Evolutionary conservation across 1,140 invertebrate genomes (phyloP).

Genomic region (Tenebrio molitor): DNA sequence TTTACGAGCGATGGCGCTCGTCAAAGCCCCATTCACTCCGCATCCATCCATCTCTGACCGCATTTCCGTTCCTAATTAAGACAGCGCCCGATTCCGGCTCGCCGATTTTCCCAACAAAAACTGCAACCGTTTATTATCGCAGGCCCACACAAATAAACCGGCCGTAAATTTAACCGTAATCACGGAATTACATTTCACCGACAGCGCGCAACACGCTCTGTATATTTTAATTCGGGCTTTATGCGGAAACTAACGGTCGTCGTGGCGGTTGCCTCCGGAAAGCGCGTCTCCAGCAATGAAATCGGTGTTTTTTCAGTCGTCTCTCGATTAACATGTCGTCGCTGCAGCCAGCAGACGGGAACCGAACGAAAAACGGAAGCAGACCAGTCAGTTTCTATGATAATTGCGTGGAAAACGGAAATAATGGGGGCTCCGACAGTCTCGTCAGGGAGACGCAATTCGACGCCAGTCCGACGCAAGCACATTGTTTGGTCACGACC

Average conservation of each 20-base stretch:
- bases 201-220: background rate
- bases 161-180: conserved; percentile 1
- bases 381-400: conserved; percentile 44
- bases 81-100: too few relatives aligned
- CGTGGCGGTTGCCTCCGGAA: background rate
- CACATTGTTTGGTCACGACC: conserved; percentile 71
- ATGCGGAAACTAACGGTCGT: background rate
- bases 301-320: background rate
- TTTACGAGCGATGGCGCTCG: too few relatives aligned
- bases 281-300: too few relatives aligned
- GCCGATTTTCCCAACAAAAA: too few relatives aligned
- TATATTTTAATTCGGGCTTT: background rate
- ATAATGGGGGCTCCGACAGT: background rate
- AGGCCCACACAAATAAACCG: background rate
- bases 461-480: conserved; percentile 56
- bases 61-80: conserved; percentile 1
- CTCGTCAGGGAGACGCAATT: background rate
- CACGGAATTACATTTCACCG: background rate
- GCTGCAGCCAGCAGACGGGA: background rate
- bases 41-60: too few relatives aligned
- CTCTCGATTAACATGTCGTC: background rate
- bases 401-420: conserved; percentile 36
- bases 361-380: conserved; percentile 21
- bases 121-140: conserved; percentile 13
- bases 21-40: too few relatives aligned